A percentile compares a stretch with the other conserved stretches of the same genome.
phyloP scores from a whole-genome alignment of 2,888 invertebrate genomes.

The Abrostola triplasia region DNA sequence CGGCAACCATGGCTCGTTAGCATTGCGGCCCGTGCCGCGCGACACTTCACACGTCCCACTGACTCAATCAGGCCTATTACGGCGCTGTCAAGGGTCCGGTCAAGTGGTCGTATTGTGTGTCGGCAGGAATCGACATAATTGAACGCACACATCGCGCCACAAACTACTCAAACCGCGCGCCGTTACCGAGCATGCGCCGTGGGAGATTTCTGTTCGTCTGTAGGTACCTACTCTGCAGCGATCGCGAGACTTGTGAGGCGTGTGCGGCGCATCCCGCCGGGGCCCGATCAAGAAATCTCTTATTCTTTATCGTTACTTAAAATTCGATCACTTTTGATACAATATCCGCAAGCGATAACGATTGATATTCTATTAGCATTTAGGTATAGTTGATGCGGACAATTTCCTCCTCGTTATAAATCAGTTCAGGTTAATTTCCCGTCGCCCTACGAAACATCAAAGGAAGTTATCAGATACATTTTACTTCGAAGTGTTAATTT shows the following conservation, averaged over 20 bases:
- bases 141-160: constrained; percentile 3
- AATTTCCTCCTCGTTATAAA: constrained; percentile 4
- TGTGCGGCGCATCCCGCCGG: background rate
- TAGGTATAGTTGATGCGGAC: background rate
- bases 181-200: background rate
- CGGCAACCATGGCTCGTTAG: background rate
- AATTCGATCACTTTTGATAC: background rate
- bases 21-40: background rate
- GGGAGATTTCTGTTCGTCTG: background rate
- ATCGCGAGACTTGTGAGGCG: no score
- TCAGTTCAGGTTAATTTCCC: constrained; percentile 6
- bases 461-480: background rate
- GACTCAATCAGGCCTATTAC: constrained; percentile 5
- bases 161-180: background rate
- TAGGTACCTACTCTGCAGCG: no score
- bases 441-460: background rate
- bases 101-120: constrained; percentile 3
- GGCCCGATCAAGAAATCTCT: no score
- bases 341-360: background rate
- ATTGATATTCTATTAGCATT: background rate
- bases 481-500: background rate
- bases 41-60: background rate
- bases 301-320: background rate
- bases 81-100: background rate
- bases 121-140: constrained; percentile 3